Evolutionary conservation across 2,113 vertebrate genomes (phyloP).

Genomic region (Grallaria varia): DNA sequence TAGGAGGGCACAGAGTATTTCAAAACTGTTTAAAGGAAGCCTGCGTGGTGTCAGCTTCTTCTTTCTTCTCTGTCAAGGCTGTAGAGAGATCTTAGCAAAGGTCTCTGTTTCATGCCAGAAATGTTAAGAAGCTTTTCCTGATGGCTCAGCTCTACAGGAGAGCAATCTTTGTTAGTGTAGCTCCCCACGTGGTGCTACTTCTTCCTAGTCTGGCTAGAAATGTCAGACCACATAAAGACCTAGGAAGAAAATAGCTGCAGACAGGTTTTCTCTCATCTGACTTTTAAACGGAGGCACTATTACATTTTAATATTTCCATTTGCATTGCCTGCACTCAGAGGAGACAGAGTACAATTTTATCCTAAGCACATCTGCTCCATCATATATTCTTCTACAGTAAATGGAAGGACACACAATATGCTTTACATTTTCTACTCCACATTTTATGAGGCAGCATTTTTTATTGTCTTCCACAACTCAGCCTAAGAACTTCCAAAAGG

Average conservation of each 20-base stretch:
- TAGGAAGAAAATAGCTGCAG: neutral
- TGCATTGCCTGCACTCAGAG: neutral
- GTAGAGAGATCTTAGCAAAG: neutral
- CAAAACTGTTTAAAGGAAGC: neutral
- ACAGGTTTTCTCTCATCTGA: neutral
- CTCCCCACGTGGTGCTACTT: neutral
- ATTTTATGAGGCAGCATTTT: neutral
- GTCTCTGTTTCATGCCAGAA: neutral
- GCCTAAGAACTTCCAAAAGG: neutral
- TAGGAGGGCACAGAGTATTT: neutral
- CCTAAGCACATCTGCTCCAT: neutral
- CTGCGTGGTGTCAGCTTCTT: neutral
- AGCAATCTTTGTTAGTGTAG: neutral
- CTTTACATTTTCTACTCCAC: neutral
- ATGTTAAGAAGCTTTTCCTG: neutral
- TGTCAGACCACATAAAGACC: neutral
- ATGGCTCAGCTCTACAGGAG: neutral
- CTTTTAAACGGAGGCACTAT: neutral
- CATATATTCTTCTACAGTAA: neutral
- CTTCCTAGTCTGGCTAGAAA: neutral
- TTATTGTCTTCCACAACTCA: neutral
- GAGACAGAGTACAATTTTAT: neutral
- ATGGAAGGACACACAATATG: neutral
- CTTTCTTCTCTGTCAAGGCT: neutral
- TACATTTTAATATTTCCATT: constrained; percentile 14